phyloP scores from a whole-genome alignment of 1,140 invertebrate genomes.

The Halyomorpha halys region DNA sequence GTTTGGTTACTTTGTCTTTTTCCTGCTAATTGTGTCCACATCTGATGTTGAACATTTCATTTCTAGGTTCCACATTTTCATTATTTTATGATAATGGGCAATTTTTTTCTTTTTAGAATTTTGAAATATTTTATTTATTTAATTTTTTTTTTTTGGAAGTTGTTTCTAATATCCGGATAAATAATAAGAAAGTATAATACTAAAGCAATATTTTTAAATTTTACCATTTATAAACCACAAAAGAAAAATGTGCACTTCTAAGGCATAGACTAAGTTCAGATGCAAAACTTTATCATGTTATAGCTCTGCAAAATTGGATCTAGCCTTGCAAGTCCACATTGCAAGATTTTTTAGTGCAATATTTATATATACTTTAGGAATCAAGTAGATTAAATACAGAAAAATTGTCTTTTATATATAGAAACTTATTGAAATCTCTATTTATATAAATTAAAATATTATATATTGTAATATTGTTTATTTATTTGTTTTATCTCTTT shows the following conservation, averaged over 20 bases:
- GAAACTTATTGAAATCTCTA: neutral
- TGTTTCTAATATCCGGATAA: too few species aligned
- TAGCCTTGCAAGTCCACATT: neutral
- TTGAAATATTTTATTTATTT: too few species aligned
- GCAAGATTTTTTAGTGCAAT: neutral
- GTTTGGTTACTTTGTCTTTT: too few species aligned
- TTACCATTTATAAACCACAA: neutral
- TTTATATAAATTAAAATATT: neutral
- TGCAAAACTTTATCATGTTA: neutral
- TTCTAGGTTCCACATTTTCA: too few species aligned
- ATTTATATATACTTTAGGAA: neutral
- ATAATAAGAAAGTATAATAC: neutral
- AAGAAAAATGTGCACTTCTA: neutral
- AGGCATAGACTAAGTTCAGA: neutral
- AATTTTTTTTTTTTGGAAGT: too few species aligned
- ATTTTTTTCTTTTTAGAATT: too few species aligned
- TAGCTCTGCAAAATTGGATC: neutral
- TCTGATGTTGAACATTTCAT: too few species aligned
- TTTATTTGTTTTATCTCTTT: neutral
- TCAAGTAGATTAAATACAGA: neutral
- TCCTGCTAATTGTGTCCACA: too few species aligned
- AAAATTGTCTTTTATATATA: slow-evolving; percentile 6
- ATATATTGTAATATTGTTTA: neutral
- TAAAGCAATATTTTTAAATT: slow-evolving; percentile 4
- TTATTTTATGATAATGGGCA: too few species aligned